Conservation (phyloP, 2,797 vertebrate species). For the Rhinoraja longicauda region DNA sequence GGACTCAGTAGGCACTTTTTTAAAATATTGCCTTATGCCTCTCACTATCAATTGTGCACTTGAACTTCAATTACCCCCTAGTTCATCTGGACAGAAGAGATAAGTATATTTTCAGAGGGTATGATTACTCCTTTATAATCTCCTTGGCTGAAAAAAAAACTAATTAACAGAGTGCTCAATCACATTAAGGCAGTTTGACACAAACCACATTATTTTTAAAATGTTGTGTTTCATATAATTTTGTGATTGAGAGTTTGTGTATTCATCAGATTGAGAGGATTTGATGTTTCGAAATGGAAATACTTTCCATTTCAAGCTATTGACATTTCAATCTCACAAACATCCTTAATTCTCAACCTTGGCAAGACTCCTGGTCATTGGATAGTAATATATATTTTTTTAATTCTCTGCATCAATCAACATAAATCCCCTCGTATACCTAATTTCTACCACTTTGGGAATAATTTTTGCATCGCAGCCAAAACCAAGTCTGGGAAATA, state of each 20-base stretch:
- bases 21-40: background rate
- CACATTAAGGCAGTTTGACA: background rate
- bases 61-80: background rate
- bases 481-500: background rate
- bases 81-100: slow-evolving; percentile 13
- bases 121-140: background rate
- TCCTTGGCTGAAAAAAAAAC: background rate
- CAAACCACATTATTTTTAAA: background rate
- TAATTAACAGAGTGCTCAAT: background rate
- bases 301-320: background rate
- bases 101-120: background rate
- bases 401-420: background rate
- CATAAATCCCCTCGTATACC: background rate
- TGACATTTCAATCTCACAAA: background rate
- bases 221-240: background rate
- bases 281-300: background rate
- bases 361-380: background rate
- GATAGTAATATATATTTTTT: background rate
- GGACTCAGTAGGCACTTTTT: background rate
- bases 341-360: background rate
- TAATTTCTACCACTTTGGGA: background rate
- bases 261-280: background rate
- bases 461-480: background rate
- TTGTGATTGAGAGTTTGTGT: background rate
- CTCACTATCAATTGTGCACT: background rate